Conservation (phyloP, 2,113 vertebrate genomes). For the Dolichallabes microphthalmus region DNA sequence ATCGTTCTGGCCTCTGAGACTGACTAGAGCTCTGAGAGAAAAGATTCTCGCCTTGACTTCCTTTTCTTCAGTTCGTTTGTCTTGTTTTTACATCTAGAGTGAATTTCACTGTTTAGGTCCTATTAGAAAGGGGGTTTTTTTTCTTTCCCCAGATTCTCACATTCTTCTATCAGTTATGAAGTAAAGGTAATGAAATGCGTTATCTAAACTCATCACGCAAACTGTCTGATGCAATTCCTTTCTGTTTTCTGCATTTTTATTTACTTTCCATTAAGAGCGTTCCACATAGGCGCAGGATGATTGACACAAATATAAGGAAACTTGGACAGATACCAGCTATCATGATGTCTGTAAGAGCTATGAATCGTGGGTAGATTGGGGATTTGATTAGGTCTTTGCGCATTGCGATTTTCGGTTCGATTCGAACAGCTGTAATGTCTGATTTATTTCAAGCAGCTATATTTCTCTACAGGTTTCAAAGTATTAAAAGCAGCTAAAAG, state of each 20-base stretch:
- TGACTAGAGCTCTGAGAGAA: conserved; percentile 17
- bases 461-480: too few species aligned
- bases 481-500: too few species aligned
- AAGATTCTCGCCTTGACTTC: conserved; percentile 12
- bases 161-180: neutral
- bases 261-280: neutral
- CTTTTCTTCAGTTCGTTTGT: neutral
- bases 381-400: too few species aligned
- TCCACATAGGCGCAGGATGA: neutral
- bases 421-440: too few species aligned
- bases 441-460: too few species aligned
- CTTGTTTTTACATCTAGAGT: neutral
- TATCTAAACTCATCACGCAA: neutral
- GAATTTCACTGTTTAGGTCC: neutral
- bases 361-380: too few species aligned
- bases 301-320: neutral
- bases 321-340: neutral
- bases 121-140: neutral
- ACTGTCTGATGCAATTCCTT: neutral
- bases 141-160: too few species aligned
- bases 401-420: too few species aligned
- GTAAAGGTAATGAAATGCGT: neutral
- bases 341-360: neutral
- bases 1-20: conserved; percentile 31
- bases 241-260: neutral